Evolutionary conservation across 1,140 invertebrate species (phyloP), one percentile per base, ranked within the genome.

Genomic region (Belonocnema kinseyi): DNA sequence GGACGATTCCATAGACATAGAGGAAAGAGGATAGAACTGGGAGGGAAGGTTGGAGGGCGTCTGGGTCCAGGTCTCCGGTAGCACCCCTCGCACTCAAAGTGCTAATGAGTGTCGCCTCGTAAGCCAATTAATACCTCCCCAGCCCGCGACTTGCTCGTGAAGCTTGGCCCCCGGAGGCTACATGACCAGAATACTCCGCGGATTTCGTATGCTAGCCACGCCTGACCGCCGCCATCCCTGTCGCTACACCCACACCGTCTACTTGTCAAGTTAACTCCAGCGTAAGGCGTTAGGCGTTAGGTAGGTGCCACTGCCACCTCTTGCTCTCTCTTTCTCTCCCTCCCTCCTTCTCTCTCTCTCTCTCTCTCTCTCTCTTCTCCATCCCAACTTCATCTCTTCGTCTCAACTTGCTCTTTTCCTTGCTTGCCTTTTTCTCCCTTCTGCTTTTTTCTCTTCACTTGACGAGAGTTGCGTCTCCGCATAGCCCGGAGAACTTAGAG

Each of bases 51-150:
- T 17, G 52, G 74, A 77, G 75, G 26, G 73, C 53, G n/a, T 72
- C 13, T 11, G 72, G 74, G 76, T 82, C 79, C 77, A 61, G 13
- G 76, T 71, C 79, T 77, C 79, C 77, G 58, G 77, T 72, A 80
- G 72, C 76, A 21, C 79, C 78, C 85, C 83, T 85, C 84, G 85
- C 85, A 85, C 87, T 90, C 88, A 90, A 90, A 90, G 90, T 92
- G 90, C 90, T 92, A 91, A 91, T 92, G 90, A 91, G 89, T 89
- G 90, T 91, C 90, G 88, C 89, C 89, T 89, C 89, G 89, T 91
- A 92, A 92, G 90, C 91, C 90, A 92, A 92, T 92, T 92, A 91
- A 92, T 91, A 88, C 88, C 88, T 82, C 84, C 71, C 21, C 74
- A 21, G 72, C 58, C 17, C 74, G 73, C 74, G 75, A 71, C 73